phyloP scores from a whole-genome alignment of 2,797 vertebrate species.

The Chloroceryle inda region DNA sequence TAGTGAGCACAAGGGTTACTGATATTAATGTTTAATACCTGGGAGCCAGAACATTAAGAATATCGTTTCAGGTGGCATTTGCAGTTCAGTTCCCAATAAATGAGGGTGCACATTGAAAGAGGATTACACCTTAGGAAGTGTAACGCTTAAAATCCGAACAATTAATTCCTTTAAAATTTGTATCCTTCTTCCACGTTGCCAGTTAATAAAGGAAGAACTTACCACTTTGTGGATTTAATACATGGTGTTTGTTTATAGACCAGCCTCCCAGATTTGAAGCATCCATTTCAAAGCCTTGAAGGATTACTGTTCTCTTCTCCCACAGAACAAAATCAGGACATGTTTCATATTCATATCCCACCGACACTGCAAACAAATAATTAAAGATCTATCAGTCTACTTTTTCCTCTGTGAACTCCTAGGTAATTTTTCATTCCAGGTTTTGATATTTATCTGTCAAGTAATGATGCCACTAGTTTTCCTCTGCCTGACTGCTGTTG shows the following conservation, averaged over 20 bases:
- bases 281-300: slow-evolving; percentile 96
- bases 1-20: fast-evolving
- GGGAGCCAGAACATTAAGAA: neutral
- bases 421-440: slow-evolving; percentile 8
- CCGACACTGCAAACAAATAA: slow-evolving; percentile 87
- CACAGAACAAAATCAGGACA: slow-evolving; percentile 91
- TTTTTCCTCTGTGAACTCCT: neutral
- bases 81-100: slow-evolving; percentile 33
- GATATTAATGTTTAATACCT: slow-evolving; percentile 7
- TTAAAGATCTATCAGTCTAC: slow-evolving; percentile 57
- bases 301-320: slow-evolving; percentile 92
- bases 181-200: neutral
- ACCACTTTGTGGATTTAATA: slow-evolving; percentile 95
- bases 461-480: slow-evolving; percentile 2
- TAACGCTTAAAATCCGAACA: slow-evolving; percentile 36
- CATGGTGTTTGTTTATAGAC: slow-evolving; percentile 96
- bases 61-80: slow-evolving; percentile 45
- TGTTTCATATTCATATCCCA: slow-evolving; percentile 95
- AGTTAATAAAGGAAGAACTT: slow-evolving; percentile 73
- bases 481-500: neutral
- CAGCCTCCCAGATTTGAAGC: slow-evolving; percentile 95
- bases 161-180: slow-evolving; percentile 67
- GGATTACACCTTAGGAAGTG: slow-evolving; percentile 35
- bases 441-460: neutral
- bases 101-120: neutral